Conservation (phyloP, 1,140 invertebrate species). For the Trichomalopsis sarcophagae region DNA sequence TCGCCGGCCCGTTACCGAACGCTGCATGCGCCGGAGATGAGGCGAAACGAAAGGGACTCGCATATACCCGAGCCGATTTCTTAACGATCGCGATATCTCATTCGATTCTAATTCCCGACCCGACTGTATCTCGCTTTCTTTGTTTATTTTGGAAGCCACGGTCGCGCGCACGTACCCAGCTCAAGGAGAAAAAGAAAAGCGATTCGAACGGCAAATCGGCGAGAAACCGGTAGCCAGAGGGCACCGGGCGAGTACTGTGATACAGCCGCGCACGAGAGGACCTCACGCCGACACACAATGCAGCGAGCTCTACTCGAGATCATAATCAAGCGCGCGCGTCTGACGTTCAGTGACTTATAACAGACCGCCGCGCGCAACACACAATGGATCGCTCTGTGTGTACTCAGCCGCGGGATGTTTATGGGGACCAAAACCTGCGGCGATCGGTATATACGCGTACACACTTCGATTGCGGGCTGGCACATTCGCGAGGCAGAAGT, state of each 20-base stretch:
- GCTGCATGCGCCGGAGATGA: background rate
- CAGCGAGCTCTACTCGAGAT: background rate
- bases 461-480: background rate
- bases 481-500: background rate
- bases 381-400: background rate
- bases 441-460: background rate
- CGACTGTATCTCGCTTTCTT: background rate
- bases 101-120: background rate
- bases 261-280: background rate
- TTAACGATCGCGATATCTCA: background rate
- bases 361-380: background rate
- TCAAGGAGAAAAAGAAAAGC: background rate
- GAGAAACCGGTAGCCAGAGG: background rate
- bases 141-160: background rate
- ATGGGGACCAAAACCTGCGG: background rate
- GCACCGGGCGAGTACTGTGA: background rate
- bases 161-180: background rate
- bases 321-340: background rate
- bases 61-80: background rate
- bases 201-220: background rate
- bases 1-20: slow-evolving; percentile 19
- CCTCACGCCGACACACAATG: background rate
- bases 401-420: background rate
- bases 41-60: background rate
- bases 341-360: slow-evolving; percentile 3